Conservation (phyloP, 2,797 vertebrate genomes). For the Myotis planiceps region DNA sequence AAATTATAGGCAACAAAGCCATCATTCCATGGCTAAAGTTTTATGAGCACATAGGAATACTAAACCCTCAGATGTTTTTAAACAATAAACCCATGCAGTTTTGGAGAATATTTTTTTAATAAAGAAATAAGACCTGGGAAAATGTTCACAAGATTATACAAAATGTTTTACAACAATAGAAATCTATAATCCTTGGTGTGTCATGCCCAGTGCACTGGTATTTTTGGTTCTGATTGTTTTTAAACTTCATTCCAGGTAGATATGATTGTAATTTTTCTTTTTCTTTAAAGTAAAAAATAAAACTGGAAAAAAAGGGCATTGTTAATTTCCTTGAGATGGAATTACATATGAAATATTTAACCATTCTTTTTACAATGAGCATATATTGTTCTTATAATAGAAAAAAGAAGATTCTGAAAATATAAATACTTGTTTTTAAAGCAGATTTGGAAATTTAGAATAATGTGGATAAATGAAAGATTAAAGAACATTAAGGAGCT, state of each 20-base stretch:
- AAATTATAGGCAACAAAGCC: not conserved
- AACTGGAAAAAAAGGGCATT: not conserved
- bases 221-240: not conserved
- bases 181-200: not conserved
- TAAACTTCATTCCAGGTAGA: not conserved
- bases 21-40: not conserved
- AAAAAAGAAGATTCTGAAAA: constrained; percentile 23
- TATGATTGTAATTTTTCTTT: not conserved
- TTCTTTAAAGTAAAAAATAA: not conserved
- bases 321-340: not conserved
- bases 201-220: not conserved
- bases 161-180: not conserved
- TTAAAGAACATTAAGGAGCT: not conserved
- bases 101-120: not conserved
- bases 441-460: not conserved
- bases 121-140: not conserved
- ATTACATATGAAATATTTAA: not conserved
- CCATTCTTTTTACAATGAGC: not conserved
- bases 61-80: not conserved
- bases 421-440: not conserved
- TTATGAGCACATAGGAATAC: not conserved
- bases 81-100: not conserved
- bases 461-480: not conserved
- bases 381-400: not conserved
- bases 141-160: not conserved